These are phyloP conservation scores for Podarcis raffonei DNA, from an alignment of 2,113 vertebrate species.

Conservation along the genomic window DNA sequence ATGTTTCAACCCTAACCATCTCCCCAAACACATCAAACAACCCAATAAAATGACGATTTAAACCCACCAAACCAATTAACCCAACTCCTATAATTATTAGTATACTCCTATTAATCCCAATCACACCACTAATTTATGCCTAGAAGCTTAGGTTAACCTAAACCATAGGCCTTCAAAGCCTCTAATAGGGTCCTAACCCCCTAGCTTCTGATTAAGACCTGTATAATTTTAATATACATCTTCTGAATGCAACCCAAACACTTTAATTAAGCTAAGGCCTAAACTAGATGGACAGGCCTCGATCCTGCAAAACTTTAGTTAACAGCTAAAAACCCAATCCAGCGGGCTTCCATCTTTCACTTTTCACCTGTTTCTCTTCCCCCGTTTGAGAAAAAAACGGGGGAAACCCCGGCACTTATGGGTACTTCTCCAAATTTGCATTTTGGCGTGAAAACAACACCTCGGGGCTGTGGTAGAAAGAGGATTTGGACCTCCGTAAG, in stretches of 20 bases:
- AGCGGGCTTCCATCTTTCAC: not conserved
- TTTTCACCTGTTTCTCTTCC: too few species aligned
- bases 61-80: not conserved
- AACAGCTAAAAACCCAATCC: constrained; percentile 7
- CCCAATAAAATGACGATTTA: not conserved
- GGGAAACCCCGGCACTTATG: constrained; percentile 38
- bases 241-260: not conserved
- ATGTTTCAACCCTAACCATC: fast-evolving
- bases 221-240: not conserved
- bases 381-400: not conserved
- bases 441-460: constrained; percentile 31
- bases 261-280: constrained; percentile 25
- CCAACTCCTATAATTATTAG: too few species aligned
- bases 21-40: not conserved
- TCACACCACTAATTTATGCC: not conserved
- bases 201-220: not conserved
- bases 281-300: not conserved
- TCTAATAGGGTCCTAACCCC: not conserved
- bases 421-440: constrained; percentile 55
- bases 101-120: too few species aligned
- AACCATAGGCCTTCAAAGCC: constrained; percentile 21
- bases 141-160: not conserved
- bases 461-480: constrained; percentile 6
- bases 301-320: not conserved
- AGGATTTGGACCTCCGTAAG: constrained; percentile 45